Evolutionary conservation across 2,113 vertebrate species (phyloP).

Genomic region (Ciconia maguari): DNA sequence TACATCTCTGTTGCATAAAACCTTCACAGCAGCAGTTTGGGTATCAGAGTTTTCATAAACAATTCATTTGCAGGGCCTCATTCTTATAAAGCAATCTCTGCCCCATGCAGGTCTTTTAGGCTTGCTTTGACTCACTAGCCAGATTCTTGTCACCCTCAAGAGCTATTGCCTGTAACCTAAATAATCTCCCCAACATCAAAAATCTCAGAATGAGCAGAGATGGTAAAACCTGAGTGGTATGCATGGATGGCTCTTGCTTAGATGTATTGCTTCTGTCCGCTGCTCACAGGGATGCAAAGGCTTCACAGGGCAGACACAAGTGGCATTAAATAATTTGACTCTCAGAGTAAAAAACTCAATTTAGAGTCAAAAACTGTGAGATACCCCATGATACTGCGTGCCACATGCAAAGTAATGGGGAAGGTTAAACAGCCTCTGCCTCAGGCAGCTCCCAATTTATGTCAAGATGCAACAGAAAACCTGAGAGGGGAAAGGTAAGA

Average conservation of each 20-base stretch:
- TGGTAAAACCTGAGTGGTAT: background rate
- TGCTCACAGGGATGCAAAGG: background rate
- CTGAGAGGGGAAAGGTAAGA: background rate
- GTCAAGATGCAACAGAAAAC: slow-evolving; percentile 5
- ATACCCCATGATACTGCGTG: background rate
- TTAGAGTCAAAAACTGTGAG: background rate
- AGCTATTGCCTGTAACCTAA: background rate
- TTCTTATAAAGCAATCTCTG: background rate
- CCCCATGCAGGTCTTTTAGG: background rate
- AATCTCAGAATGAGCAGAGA: background rate
- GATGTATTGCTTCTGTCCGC: background rate
- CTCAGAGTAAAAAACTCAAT: background rate
- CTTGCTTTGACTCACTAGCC: background rate
- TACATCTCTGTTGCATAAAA: background rate
- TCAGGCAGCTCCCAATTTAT: background rate
- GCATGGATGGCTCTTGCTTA: background rate
- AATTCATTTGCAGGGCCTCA: background rate
- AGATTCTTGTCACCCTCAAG: background rate
- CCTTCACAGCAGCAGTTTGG: background rate
- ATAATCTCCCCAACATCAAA: background rate
- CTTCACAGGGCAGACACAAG: background rate
- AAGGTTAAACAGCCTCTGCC: background rate
- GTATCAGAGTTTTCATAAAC: background rate
- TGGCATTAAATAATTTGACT: background rate
- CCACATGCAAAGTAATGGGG: background rate